A percentile compares a stretch with the other conserved stretches of the same genome.
Evolutionary conservation across 2,888 invertebrate species (phyloP).

Genomic region (Pediacus dermestoides): DNA sequence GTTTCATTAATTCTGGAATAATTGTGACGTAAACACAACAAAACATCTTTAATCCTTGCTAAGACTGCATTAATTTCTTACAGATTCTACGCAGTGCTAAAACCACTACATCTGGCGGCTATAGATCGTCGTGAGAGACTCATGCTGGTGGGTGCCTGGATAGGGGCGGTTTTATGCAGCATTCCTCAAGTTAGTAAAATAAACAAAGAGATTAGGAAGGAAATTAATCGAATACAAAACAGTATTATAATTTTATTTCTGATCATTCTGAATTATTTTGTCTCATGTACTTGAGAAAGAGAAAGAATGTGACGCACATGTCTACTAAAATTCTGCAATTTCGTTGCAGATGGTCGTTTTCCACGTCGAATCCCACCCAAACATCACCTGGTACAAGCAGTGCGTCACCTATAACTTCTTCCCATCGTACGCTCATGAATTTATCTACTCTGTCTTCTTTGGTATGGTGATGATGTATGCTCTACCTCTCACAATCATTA

Average conservation of each 20-base stretch:
- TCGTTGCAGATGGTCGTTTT: conserved; percentile 72
- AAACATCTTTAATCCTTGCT: no score
- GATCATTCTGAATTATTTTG: no score
- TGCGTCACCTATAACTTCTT: conserved; percentile 86
- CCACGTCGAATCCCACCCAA: conserved; percentile 81
- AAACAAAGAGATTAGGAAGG: background rate
- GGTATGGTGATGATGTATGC: conserved; percentile 86
- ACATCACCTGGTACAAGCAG: conserved; percentile 79
- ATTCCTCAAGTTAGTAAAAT: conserved; percentile 74
- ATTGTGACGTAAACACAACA: no score
- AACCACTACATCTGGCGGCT: conserved; percentile 71
- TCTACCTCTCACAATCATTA: conserved; percentile 77
- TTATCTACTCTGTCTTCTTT: conserved; percentile 71
- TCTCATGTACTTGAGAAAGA: no score
- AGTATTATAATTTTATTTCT: no score
- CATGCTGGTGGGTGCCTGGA: conserved; percentile 79
- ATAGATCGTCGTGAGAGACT: conserved; percentile 71
- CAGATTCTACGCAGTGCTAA: conserved; percentile 83
- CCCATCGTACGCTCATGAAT: conserved; percentile 66
- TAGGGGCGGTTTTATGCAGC: conserved; percentile 74
- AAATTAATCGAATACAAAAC: no score
- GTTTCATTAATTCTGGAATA: no score
- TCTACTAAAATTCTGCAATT: conserved; percentile 1
- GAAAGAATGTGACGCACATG: no score
- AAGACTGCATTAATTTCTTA: no score